Evolutionary conservation across 2,797 vertebrate species (phyloP).

Genomic region (Sarcoramphus papa): DNA sequence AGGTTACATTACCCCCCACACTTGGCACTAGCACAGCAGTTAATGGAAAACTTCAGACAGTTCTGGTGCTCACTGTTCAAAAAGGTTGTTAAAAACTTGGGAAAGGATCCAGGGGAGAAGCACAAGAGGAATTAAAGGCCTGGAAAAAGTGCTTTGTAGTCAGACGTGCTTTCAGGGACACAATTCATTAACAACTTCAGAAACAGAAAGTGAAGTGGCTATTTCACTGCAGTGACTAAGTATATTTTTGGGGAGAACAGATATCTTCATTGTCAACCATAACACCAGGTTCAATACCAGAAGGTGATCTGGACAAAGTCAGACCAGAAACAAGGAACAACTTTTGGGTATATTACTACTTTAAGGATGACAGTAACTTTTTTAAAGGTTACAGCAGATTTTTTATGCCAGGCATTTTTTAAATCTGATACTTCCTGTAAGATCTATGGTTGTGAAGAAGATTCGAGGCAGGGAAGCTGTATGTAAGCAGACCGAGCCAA

Average conservation of each 20-base stretch:
- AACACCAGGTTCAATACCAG: not conserved
- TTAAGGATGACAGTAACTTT: not conserved
- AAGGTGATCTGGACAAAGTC: not conserved
- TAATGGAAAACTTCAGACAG: not conserved
- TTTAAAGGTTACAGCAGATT: not conserved
- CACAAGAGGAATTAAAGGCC: not conserved
- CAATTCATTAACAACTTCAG: not conserved
- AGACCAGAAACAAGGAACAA: not conserved
- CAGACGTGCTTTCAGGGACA: not conserved
- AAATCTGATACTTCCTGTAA: not conserved
- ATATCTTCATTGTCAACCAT: not conserved
- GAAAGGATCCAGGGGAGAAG: not conserved
- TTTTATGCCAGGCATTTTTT: not conserved
- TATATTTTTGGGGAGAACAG: not conserved
- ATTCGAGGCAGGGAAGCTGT: not conserved
- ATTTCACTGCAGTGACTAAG: not conserved
- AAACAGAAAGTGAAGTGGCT: not conserved
- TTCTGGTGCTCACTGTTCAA: not conserved
- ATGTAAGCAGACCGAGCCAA: not conserved
- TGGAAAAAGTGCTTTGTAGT: not conserved
- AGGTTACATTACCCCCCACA: fast-evolving
- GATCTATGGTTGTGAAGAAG: not conserved
- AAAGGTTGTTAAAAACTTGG: not conserved
- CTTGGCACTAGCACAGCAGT: fast-evolving
- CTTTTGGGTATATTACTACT: not conserved